Base-by-base conservation (phyloP, 2,888 invertebrate species). In the Netelia virgata region DNA sequence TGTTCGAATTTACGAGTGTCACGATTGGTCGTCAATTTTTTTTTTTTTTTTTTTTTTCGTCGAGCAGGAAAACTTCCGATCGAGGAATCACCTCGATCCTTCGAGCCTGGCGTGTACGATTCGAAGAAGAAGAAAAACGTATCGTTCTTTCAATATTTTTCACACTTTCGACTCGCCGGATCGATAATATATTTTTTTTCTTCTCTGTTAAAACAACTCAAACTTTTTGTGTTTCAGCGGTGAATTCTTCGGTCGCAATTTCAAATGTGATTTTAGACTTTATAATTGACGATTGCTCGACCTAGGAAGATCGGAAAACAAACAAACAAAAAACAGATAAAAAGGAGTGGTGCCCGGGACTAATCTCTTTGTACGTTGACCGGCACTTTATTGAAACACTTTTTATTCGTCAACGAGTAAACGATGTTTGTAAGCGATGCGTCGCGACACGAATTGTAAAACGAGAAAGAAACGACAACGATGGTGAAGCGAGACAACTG, bases 331-430 rank as follows among this genome's bases (percentile, higher is more conserved):
- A 43, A 1, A 2, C 1, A 43, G 3, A n/a, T 2, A 59, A 59
- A 43, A 66, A 43, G 84, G 84, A 85, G 84, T 85, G 84, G 84
- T 85, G 84, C 74, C 75, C 47, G 84, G 78, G 78, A 82, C 70
- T 79, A 47, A 64, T 75, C 57, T 59, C 64, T 36, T 36, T 36
- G 8, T 75, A 70, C 74, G 20, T 78, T 78, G 41, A 50, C 57
- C 74, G 76, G 63, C 76, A 70, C 36, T 20, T 70, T 55, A 41
- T 66, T 75, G 1, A 18, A 53, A 28, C 41, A 47, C 14, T 16
- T n/a, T 70, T 76, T 50, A 73, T 69, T 70, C 16, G 50, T 47
- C 70, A 20, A 53, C 72, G 59, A 36, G 36, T 5, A 20, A 16
- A 61, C 2, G 47, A 77, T 69, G 23, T 69, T n/a, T 23, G 70